Conservation (phyloP, 2,113 vertebrate genomes). For the Calidris pygmaea region DNA sequence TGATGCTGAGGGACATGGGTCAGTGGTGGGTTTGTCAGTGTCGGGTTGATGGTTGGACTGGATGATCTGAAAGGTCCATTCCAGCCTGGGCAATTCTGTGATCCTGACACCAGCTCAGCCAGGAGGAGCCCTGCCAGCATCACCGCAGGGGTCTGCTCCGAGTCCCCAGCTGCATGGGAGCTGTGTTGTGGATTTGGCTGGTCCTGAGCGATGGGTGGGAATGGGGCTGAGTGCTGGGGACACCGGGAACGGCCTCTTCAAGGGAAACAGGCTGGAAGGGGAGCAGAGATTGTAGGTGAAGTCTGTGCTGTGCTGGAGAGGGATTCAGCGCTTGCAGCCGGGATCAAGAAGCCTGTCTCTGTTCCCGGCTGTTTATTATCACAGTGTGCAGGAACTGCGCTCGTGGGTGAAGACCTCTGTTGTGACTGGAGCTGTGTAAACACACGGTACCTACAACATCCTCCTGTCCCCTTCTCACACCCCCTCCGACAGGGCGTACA, state of each 20-base stretch:
- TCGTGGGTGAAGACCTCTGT: not conserved
- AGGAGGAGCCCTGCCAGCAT: not conserved
- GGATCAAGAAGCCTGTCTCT: not conserved
- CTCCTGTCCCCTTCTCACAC: not conserved
- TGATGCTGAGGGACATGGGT: no score
- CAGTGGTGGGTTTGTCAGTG: no score
- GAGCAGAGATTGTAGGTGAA: not conserved
- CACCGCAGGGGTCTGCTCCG: not conserved
- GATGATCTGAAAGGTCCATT: no score
- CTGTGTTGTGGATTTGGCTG: not conserved
- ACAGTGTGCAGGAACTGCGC: not conserved
- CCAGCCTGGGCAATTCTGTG: no score
- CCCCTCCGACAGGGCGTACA: not conserved
- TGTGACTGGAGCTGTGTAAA: not conserved
- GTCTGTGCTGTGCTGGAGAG: not conserved
- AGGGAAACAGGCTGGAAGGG: not conserved
- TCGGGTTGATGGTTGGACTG: no score
- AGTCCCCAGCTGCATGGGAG: not conserved
- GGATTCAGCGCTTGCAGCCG: fast-evolving
- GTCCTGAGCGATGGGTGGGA: not conserved
- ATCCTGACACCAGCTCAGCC: not conserved
- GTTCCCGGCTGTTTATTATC: not conserved
- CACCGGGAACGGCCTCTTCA: not conserved
- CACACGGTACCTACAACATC: not conserved
- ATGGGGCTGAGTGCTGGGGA: not conserved